These are phyloP conservation scores for Alligator sinensis DNA, from an alignment of 2,113 vertebrate species.

Conservation along the genomic window DNA sequence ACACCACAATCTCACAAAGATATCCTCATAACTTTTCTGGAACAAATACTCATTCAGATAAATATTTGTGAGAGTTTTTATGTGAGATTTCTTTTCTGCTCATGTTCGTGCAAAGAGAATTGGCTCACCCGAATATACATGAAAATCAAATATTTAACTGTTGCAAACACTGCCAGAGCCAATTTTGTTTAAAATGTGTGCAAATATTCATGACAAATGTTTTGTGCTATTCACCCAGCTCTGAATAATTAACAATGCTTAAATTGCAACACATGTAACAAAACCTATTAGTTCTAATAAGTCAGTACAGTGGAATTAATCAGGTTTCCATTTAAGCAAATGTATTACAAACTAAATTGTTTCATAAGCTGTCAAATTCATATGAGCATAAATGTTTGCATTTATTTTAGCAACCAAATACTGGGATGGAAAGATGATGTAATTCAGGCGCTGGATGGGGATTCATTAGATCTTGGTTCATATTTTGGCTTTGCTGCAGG, in stretches of 20 bases:
- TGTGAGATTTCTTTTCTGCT: constrained; percentile 43
- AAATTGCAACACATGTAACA: constrained; percentile 72
- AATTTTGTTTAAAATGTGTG: constrained; percentile 74
- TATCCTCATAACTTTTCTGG: constrained; percentile 12
- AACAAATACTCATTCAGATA: constrained; percentile 45
- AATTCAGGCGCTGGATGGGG: background rate
- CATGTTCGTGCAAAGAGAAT: constrained; percentile 53
- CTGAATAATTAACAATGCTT: constrained; percentile 74
- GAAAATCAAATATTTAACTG: constrained; percentile 74
- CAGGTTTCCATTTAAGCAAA: constrained; percentile 72
- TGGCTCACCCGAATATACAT: constrained; percentile 57
- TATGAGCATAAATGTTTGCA: constrained; percentile 50
- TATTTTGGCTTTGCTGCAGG: background rate
- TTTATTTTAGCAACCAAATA: constrained; percentile 7
- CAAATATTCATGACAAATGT: constrained; percentile 76
- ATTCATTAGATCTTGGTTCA: background rate
- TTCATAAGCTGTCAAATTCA: constrained; percentile 69
- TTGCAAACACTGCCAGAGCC: constrained; percentile 67
- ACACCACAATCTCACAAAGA: background rate
- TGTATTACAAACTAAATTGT: constrained; percentile 75
- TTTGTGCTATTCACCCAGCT: constrained; percentile 67
- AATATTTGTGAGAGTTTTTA: constrained; percentile 53
- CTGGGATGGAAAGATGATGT: fast-evolving
- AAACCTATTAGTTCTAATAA: constrained; percentile 71
- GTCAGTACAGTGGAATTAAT: constrained; percentile 75